Conservation (phyloP, 2,113 vertebrate genomes). For the Conger conger region DNA sequence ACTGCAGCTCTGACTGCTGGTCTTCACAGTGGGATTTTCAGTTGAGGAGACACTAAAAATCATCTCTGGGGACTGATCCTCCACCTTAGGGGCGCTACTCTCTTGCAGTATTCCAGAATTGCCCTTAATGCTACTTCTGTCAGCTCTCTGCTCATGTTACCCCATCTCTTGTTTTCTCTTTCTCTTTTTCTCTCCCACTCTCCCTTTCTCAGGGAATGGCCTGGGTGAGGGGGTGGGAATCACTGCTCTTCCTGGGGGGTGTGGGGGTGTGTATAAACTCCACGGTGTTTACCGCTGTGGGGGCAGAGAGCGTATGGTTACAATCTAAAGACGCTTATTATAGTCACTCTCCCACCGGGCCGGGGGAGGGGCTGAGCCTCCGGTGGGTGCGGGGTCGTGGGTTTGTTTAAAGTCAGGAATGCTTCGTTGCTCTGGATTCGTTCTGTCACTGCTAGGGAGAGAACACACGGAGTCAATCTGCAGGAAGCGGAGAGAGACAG, state of each 20-base stretch:
- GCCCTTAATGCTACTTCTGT: not conserved
- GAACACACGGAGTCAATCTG: slow-evolving; percentile 58
- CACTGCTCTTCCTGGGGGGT: not conserved
- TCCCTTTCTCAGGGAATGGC: not conserved
- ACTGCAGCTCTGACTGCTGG: not conserved
- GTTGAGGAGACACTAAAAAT: too few relatives aligned
- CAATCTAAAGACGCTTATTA: slow-evolving; percentile 76
- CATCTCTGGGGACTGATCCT: too few relatives aligned
- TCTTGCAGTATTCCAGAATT: not conserved
- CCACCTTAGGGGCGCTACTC: too few relatives aligned
- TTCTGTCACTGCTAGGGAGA: slow-evolving; percentile 57
- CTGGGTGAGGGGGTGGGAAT: slow-evolving; percentile 29
- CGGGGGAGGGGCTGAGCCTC: slow-evolving; percentile 56
- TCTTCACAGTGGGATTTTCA: not conserved
- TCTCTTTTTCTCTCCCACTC: not conserved
- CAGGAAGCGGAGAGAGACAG: slow-evolving; percentile 64
- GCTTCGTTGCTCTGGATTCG: slow-evolving; percentile 69
- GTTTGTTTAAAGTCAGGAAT: slow-evolving; percentile 61
- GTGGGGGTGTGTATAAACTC: slow-evolving; percentile 32
- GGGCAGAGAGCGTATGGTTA: slow-evolving; percentile 68
- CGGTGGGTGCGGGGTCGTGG: slow-evolving; percentile 49
- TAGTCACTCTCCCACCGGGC: slow-evolving; percentile 75
- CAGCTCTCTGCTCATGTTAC: not conserved
- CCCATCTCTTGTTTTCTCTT: not conserved
- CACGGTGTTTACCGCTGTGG: slow-evolving; percentile 47